Base-by-base conservation (phyloP, 2,797 vertebrate genomes). In the Anas capensis region DNA sequence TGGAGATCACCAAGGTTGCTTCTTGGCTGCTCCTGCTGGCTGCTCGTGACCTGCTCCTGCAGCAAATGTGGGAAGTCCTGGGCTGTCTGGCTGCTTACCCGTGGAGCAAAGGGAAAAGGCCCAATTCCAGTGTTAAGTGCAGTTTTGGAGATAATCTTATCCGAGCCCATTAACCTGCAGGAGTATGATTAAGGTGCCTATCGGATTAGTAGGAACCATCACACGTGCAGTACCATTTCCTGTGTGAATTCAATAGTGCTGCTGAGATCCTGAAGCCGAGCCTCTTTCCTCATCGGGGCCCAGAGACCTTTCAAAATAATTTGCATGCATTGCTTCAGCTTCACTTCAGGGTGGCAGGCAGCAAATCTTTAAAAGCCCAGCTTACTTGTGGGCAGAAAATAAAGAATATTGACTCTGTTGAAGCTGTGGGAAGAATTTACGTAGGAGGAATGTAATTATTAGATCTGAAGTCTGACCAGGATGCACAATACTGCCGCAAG, bases 41-140 rank as follows among this genome's bases (percentile, higher is more conserved):
- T 82, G 78, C 42, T 73, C 8, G 2, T 8, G 7, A 24, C 44
- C 86, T 87, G 27, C 57, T 77, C 82, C 38, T 31, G 2, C 46
- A 16, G 44, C 49, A 69, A 71, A 82, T 58, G 34, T 6, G 42
- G 34, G 49, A 86, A 62, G 38, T 38, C 72, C 18, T 10, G 69
- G 23, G 23, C 17, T 0, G 0, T 64, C 65, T 33, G 21, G 11
- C 56, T 78, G 53, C 9, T 8, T 40, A 31, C 11, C 1, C 7
- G 14, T 21, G 17, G 76, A 81, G 31, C 11, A 31, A 64, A 18
- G 19, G 14, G 24, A 40, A 76, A 31, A 69, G 5, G 10, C 7
- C 85, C 27, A 85, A 49, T 68, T 80, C 3, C 48, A 70, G 44
- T 48, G 21, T 73, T 46, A 85, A 77, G 62, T 57, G 71, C 53